These are phyloP conservation scores for Lycia hirtaria DNA, from an alignment of 2,888 invertebrate genomes.

Conservation along the genomic window DNA sequence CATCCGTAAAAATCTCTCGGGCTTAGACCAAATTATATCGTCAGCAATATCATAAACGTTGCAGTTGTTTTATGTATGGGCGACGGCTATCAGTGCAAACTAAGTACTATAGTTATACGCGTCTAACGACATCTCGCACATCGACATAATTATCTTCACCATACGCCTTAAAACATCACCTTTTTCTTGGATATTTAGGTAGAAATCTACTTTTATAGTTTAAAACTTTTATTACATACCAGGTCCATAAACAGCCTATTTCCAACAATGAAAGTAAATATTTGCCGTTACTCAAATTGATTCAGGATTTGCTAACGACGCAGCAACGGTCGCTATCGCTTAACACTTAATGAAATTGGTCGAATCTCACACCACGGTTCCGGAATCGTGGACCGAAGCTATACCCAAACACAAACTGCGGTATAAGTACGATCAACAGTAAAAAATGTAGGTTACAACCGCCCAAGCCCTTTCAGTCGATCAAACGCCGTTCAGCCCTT, in stretches of 20 bases:
- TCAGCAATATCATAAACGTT: no score
- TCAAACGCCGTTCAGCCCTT: slow-evolving; percentile 37
- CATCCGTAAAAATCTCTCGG: no score
- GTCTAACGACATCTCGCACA: no score
- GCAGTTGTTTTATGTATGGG: no score
- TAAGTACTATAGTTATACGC: no score
- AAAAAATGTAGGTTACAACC: slow-evolving; percentile 31
- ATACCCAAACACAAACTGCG: background rate
- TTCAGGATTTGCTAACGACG: slow-evolving; percentile 5
- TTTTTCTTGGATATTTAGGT: no score
- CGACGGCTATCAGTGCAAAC: no score
- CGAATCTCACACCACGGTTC: slow-evolving; percentile 6
- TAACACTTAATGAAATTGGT: slow-evolving; percentile 19
- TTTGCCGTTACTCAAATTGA: slow-evolving; percentile 5
- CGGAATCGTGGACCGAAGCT: background rate
- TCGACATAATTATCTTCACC: no score
- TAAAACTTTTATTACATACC: no score
- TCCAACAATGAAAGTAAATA: slow-evolving; percentile 2
- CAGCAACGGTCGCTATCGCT: background rate
- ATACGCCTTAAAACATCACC: no score
- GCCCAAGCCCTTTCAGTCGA: slow-evolving; percentile 41
- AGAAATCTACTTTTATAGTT: no score
- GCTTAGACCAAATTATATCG: no score
- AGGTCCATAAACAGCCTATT: background rate
- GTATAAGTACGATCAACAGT: background rate